A percentile compares a stretch with the other conserved stretches of the same genome.
phyloP scores from a whole-genome alignment of 2,888 invertebrate species.

The Leucoptera coffeella region DNA sequence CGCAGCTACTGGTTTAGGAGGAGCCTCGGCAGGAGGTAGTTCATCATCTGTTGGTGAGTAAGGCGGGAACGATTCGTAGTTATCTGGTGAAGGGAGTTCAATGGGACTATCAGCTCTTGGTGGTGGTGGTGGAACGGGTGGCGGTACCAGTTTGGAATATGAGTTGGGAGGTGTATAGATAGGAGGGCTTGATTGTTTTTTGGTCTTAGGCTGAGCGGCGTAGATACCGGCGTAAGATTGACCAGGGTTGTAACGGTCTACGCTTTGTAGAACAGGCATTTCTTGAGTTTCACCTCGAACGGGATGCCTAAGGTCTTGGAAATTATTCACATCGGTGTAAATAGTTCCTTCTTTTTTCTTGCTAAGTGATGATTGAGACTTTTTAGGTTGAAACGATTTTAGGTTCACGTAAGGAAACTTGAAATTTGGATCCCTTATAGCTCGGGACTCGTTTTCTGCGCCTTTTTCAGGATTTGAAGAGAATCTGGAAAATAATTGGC shows the following conservation, averaged over 20 bases:
- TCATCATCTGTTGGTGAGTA: conserved; percentile 14
- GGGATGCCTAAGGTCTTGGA: conserved; percentile 24
- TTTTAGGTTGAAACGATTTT: conserved; percentile 38
- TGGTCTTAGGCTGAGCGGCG: conserved; percentile 17
- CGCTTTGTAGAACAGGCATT: conserved; percentile 14
- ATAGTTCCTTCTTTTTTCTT: conserved; percentile 23
- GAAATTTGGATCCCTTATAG: conserved; percentile 31
- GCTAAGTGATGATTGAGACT: conserved; percentile 13
- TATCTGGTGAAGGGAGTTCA: conserved; percentile 27
- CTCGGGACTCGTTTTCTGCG: conserved; percentile 41
- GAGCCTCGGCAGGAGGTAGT: conserved; percentile 7
- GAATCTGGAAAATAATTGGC: conserved; percentile 26
- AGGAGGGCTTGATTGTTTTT: conserved; percentile 19
- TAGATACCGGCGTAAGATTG: conserved; percentile 34
- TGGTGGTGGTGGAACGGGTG: conserved; percentile 25
- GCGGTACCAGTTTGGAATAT: conserved; percentile 26
- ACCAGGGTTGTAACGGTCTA: conserved; percentile 46
- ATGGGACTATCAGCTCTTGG: conserved; percentile 11
- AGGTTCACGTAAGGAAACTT: conserved; percentile 38
- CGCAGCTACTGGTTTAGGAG: no score
- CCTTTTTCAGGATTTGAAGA: conserved; percentile 27
- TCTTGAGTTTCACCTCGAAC: conserved; percentile 41
- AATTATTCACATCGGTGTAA: conserved; percentile 27
- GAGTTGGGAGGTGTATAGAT: conserved; percentile 13
- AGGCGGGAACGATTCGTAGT: conserved; percentile 38